A percentile compares a stretch with the other conserved stretches of the same genome.
Evolutionary conservation across 1,140 invertebrate genomes (phyloP).

Genomic region (Ganaspis sp.): DNA sequence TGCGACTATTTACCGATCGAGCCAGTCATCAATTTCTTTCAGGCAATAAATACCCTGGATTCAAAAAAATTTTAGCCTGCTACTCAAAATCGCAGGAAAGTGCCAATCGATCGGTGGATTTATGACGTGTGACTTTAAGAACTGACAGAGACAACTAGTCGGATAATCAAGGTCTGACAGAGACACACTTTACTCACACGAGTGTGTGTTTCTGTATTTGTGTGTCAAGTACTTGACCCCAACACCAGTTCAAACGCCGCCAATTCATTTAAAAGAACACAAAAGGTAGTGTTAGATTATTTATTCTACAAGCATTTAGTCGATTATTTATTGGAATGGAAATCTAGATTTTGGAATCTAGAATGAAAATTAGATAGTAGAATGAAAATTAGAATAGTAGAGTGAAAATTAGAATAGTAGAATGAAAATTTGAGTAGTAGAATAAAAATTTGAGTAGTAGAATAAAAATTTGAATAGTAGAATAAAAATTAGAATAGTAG

Average conservation of each 20-base stretch:
- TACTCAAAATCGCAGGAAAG: background rate
- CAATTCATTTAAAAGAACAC: background rate
- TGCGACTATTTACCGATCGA: constrained; percentile 36
- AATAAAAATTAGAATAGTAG: too few species aligned
- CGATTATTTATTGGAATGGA: too few species aligned
- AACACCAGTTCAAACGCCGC: constrained; percentile 7
- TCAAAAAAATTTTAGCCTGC: background rate
- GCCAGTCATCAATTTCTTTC: constrained; percentile 3
- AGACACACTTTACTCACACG: background rate
- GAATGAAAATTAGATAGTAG: too few species aligned
- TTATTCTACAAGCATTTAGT: too few species aligned
- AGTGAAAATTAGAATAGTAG: too few species aligned
- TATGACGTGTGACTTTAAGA: background rate
- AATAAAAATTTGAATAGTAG: too few species aligned
- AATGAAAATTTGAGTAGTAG: too few species aligned
- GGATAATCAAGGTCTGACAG: background rate
- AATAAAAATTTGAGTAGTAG: too few species aligned
- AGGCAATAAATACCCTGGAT: background rate
- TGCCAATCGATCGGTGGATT: background rate
- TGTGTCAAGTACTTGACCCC: background rate
- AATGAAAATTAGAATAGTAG: too few species aligned
- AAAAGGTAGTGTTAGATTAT: background rate
- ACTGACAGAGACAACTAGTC: background rate
- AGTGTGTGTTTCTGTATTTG: background rate
- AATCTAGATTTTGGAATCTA: too few species aligned